Conservation (phyloP, 1,140 invertebrate genomes). For the Meloidogyne hapla region DNA sequence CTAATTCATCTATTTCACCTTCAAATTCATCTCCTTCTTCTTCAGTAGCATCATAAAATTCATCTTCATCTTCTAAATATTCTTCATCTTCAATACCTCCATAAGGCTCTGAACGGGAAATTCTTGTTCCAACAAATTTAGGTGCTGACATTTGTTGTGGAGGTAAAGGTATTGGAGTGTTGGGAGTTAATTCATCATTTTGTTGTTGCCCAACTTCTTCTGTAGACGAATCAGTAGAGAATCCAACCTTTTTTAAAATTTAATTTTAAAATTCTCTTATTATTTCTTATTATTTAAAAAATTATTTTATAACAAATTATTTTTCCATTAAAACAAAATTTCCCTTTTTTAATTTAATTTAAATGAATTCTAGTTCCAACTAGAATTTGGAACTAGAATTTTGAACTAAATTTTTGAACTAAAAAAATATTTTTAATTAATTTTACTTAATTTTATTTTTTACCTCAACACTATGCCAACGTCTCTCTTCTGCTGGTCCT, state of each 20-base stretch:
- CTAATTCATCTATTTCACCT: conserved; percentile 61
- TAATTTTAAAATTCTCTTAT: no score
- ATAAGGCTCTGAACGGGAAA: conserved; percentile 33
- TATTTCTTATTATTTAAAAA: no score
- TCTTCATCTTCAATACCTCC: conserved; percentile 48
- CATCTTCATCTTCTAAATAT: conserved; percentile 44
- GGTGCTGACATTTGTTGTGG: neutral
- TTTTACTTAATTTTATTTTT: conserved; percentile 4
- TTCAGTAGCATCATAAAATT: conserved; percentile 47
- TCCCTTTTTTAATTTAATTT: no score
- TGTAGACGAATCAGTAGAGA: conserved; percentile 56
- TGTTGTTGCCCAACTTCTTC: conserved; percentile 25
- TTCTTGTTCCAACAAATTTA: conserved; percentile 25
- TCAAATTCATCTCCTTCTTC: conserved; percentile 62
- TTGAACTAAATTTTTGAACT: neutral
- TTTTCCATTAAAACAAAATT: no score
- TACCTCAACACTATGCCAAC: conserved; percentile 57
- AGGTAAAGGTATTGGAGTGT: neutral
- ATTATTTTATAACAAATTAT: no score
- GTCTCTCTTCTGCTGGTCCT: conserved; percentile 42
- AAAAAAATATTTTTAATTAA: neutral
- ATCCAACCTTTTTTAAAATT: conserved; percentile 45
- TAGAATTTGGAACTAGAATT: no score
- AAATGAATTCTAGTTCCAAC: no score
- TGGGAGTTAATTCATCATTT: neutral